Conservation (phyloP, 2,113 vertebrate species). For the Albula glossodonta region DNA sequence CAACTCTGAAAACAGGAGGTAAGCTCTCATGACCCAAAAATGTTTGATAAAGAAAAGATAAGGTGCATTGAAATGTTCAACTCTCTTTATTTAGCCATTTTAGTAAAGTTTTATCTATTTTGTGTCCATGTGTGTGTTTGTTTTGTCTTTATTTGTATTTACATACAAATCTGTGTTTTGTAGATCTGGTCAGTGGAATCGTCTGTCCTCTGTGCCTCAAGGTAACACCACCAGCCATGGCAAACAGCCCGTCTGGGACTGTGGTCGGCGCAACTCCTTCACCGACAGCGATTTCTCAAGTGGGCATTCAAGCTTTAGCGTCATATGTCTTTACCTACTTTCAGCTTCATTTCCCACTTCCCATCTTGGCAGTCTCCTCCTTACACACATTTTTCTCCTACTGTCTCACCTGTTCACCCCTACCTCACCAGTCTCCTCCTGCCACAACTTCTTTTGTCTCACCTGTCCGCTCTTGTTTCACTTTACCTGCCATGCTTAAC, state of each 20-base stretch:
- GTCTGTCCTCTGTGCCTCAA: conserved; percentile 2
- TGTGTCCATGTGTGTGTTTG: background rate
- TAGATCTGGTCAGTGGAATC: conserved; percentile 38
- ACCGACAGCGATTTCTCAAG: conserved; percentile 68
- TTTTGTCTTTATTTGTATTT: conserved; percentile 6
- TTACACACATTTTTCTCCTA: conserved; percentile 27
- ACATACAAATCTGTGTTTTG: background rate
- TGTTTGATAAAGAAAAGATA: background rate
- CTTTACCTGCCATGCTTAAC: no score
- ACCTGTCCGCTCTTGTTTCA: no score
- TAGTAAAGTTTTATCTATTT: background rate
- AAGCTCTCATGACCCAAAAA: conserved; percentile 27
- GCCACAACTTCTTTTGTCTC: no score
- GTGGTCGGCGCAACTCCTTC: conserved; percentile 59
- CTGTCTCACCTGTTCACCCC: conserved; percentile 37
- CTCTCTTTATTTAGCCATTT: no score
- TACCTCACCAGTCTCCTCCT: background rate
- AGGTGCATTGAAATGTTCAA: no score
- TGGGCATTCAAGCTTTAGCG: conserved; percentile 30
- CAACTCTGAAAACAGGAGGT: conserved; percentile 60
- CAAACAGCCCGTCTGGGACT: conserved; percentile 56
- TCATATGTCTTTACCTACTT: background rate
- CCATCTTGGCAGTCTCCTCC: no score
- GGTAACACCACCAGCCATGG: conserved; percentile 3
- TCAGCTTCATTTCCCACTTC: background rate